Evolutionary conservation across 2,797 vertebrate genomes (phyloP).

Genomic region (Manis javanica): DNA sequence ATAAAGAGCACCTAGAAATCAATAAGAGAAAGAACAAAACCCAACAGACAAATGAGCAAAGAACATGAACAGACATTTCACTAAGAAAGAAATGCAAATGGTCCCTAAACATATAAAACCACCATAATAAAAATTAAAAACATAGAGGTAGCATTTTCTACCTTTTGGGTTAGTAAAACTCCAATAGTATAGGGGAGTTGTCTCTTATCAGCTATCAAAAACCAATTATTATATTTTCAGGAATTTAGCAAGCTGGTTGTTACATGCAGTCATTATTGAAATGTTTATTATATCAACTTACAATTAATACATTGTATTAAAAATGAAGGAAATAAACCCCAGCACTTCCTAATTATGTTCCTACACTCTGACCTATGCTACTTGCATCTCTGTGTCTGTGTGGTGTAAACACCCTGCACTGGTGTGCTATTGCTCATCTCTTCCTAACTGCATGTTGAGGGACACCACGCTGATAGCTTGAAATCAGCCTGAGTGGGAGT

Average conservation of each 20-base stretch:
- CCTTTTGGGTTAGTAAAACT: not conserved
- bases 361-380: not conserved
- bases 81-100: not conserved
- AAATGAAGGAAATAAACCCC: not conserved
- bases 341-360: not conserved
- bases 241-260: not conserved
- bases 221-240: not conserved
- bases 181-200: not conserved
- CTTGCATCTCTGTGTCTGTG: no score
- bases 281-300: not conserved
- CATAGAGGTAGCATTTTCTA: not conserved
- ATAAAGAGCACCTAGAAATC: not conserved
- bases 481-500: not conserved
- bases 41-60: not conserved
- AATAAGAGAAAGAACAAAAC: not conserved
- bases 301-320: not conserved
- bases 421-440: fast-evolving
- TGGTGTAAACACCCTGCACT: fast-evolving
- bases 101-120: not conserved
- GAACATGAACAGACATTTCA: not conserved
- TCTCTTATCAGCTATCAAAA: not conserved
- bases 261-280: not conserved
- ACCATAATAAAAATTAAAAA: not conserved
- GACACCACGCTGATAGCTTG: not conserved
- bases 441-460: not conserved